phyloP scores from a whole-genome alignment of 2,888 invertebrate genomes.

The Drosophila meridionalis region DNA sequence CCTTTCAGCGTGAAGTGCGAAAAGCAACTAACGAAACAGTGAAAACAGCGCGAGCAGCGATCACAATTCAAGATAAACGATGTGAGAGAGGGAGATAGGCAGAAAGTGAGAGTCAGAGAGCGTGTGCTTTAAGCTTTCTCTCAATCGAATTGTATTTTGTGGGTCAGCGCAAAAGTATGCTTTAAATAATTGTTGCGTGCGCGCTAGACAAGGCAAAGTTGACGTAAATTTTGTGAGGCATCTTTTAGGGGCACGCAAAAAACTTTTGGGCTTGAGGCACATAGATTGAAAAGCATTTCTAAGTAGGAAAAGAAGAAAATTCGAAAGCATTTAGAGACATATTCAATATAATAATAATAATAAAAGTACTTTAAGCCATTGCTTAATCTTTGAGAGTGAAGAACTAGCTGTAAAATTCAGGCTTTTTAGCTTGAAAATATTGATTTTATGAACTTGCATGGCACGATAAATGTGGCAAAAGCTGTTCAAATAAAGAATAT shows the following conservation, averaged over 20 bases:
- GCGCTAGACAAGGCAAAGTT: not conserved
- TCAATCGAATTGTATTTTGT: conserved; percentile 37
- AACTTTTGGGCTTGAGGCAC: conserved; percentile 18
- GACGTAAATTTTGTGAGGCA: not conserved
- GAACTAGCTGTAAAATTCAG: too few relatives aligned
- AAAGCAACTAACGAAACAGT: conserved; percentile 33
- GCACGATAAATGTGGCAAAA: too few relatives aligned
- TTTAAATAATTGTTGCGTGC: conserved; percentile 32
- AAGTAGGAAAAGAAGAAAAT: not conserved
- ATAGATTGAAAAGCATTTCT: conserved; percentile 8
- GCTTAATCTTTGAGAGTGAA: too few relatives aligned
- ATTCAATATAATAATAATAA: too few relatives aligned
- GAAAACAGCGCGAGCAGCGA: conserved; percentile 21
- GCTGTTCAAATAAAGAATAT: too few relatives aligned
- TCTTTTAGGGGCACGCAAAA: not conserved
- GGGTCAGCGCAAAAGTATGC: conserved; percentile 45
- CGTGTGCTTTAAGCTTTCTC: conserved; percentile 29
- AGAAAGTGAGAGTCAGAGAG: not conserved
- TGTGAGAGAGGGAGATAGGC: not conserved
- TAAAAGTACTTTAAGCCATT: too few relatives aligned
- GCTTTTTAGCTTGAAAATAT: too few relatives aligned
- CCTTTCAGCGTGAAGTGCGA: conserved; percentile 13
- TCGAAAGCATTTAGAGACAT: too few relatives aligned
- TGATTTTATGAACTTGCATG: too few relatives aligned
- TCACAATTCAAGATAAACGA: conserved; percentile 6